Conservation (phyloP, 1,140 invertebrate genomes). For the Parapsyche elsis region DNA sequence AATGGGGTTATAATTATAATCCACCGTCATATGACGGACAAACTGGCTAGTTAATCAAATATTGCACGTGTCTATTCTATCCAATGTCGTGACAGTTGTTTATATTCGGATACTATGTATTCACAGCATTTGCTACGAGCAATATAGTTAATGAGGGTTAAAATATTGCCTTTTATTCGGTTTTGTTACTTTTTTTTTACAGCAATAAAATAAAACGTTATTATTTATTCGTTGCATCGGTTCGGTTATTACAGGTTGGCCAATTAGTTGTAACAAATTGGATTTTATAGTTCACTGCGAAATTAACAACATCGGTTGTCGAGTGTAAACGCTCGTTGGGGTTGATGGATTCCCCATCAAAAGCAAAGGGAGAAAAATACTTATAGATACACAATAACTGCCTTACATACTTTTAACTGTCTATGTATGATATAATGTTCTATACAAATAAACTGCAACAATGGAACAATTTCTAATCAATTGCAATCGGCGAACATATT, state of each 20-base stretch:
- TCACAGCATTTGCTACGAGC: slow-evolving; percentile 20
- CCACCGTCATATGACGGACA: too few relatives aligned
- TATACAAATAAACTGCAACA: too few relatives aligned
- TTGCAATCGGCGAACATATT: background rate
- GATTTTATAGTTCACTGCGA: slow-evolving; percentile 14
- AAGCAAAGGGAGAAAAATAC: background rate
- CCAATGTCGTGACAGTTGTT: slow-evolving; percentile 14
- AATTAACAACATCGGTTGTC: slow-evolving; percentile 10
- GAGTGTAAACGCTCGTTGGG: too few relatives aligned
- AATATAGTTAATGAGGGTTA: slow-evolving; percentile 44
- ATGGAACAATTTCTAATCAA: background rate
- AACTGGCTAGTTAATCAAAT: background rate
- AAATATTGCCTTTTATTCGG: slow-evolving; percentile 36
- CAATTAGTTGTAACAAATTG: slow-evolving; percentile 44
- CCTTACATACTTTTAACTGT: too few relatives aligned
- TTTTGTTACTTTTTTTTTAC: background rate
- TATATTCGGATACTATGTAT: background rate
- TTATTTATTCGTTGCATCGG: slow-evolving; percentile 32
- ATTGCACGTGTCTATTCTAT: background rate
- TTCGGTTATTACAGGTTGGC: slow-evolving; percentile 19
- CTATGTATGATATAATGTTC: background rate
- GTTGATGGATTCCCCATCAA: background rate
- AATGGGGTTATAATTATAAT: too few relatives aligned
- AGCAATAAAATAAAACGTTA: slow-evolving; percentile 17
- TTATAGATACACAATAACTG: background rate